A percentile compares a stretch with the other conserved stretches of the same genome.
phyloP scores from a whole-genome alignment of 2,888 invertebrate species.

The Aphrophora alni region DNA sequence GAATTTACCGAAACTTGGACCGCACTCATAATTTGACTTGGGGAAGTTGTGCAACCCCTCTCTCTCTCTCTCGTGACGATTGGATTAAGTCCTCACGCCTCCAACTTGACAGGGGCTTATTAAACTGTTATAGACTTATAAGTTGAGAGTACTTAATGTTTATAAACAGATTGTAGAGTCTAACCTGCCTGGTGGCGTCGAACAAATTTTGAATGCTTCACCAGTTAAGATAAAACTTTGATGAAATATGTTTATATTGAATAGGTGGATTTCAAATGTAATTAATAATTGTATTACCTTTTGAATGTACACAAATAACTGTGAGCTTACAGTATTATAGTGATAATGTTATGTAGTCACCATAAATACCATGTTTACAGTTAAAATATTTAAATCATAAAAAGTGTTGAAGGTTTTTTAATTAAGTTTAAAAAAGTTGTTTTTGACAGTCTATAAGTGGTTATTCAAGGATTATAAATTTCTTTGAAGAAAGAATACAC shows the following conservation, averaged over 20 bases:
- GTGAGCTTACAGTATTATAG: no score
- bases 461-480: no score
- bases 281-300: no score
- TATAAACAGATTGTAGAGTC: background rate
- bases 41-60: background rate
- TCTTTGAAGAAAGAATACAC: no score
- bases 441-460: no score
- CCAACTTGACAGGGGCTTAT: background rate
- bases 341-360: no score
- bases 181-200: background rate
- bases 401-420: no score
- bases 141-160: background rate
- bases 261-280: no score
- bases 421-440: no score
- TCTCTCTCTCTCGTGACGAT: background rate
- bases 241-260: background rate
- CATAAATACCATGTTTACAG: no score
- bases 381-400: no score
- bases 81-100: background rate
- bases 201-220: background rate
- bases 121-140: conserved; percentile 9
- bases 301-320: no score
- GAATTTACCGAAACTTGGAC: background rate
- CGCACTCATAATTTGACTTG: background rate
- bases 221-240: background rate